phyloP scores from a whole-genome alignment of 2,888 invertebrate species.

The Theretra japonica region DNA sequence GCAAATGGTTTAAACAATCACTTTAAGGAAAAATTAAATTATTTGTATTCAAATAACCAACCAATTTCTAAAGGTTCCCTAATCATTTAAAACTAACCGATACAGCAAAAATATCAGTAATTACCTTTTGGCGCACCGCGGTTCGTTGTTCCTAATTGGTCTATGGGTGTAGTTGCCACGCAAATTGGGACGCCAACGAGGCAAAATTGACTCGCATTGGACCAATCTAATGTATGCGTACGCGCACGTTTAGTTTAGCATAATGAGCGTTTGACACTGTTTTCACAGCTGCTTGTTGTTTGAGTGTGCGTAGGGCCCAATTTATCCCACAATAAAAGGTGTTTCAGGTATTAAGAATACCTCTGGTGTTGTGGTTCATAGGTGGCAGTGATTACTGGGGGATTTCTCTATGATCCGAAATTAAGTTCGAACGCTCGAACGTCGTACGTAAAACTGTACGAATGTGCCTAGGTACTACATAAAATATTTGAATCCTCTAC shows the following conservation, averaged over 20 bases:
- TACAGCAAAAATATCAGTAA: neutral
- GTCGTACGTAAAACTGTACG: no score
- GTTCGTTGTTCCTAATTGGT: slow-evolving; percentile 35
- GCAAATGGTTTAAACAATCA: neutral
- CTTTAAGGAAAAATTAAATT: neutral
- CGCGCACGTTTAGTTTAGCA: slow-evolving; percentile 25
- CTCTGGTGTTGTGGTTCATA: no score
- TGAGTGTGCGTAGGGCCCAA: no score
- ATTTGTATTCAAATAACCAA: neutral
- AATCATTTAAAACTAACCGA: neutral
- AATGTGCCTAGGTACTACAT: no score
- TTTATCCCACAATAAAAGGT: no score
- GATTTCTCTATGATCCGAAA: no score
- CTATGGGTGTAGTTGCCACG: slow-evolving; percentile 33
- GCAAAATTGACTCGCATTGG: slow-evolving; percentile 50
- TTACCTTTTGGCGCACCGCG: neutral
- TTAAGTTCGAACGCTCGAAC: no score
- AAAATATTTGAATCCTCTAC: no score
- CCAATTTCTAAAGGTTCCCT: neutral
- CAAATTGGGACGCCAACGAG: slow-evolving; percentile 56
- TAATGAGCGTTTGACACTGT: slow-evolving; percentile 14
- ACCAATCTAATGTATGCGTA: slow-evolving; percentile 35
- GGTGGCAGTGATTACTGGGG: no score
- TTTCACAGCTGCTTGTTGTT: neutral
- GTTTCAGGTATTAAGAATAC: no score